Conservation (phyloP, 2,888 invertebrate genomes). For the Empis stercorea region DNA sequence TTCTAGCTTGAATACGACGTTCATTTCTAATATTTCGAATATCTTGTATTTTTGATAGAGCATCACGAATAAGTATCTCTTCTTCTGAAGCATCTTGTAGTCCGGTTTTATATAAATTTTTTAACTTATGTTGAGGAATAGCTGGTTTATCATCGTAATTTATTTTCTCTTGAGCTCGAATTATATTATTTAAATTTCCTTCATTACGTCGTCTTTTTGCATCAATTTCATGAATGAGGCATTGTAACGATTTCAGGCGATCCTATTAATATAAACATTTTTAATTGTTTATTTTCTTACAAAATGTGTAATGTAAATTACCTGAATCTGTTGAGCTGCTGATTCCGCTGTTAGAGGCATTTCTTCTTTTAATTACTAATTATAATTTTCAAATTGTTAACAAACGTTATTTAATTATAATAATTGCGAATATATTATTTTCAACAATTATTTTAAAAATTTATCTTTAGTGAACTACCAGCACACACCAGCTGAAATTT, state of each 20-base stretch:
- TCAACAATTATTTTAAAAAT: no score
- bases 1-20: conserved; percentile 69
- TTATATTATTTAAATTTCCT: conserved; percentile 62
- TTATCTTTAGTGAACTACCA: no score
- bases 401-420: no score
- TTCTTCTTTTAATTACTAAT: conserved; percentile 13
- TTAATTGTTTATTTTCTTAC: neutral
- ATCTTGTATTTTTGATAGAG: conserved; percentile 76
- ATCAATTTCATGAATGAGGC: conserved; percentile 68
- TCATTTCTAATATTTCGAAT: conserved; percentile 82
- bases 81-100: conserved; percentile 73
- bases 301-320: no score
- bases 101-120: conserved; percentile 65
- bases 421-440: no score
- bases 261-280: conserved; percentile 41
- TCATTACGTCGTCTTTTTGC: conserved; percentile 68
- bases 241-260: conserved; percentile 61
- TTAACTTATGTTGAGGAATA: conserved; percentile 56
- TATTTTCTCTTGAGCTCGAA: conserved; percentile 58
- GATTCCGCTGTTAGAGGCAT: conserved; percentile 71
- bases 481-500: no score
- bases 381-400: no score
- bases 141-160: conserved; percentile 41
- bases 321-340: conserved; percentile 56
- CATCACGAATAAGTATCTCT: conserved; percentile 67